phyloP scores from a whole-genome alignment of 2,113 vertebrate species.

The Egretta garzetta region DNA sequence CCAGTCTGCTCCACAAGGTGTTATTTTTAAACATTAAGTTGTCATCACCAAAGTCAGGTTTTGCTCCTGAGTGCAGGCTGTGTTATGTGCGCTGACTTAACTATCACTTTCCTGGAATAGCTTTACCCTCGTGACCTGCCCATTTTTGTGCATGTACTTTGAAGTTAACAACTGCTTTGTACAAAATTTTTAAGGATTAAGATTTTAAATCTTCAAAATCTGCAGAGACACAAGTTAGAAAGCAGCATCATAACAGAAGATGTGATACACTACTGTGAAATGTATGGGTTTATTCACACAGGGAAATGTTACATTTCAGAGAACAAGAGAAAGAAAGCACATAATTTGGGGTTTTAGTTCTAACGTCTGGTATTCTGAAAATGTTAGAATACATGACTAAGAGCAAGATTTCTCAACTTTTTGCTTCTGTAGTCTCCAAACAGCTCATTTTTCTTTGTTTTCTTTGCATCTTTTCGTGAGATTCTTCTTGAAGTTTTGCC shows the following conservation, averaged over 20 bases:
- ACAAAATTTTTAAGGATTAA: neutral
- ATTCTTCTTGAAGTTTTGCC: neutral
- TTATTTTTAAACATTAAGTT: neutral
- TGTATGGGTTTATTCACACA: neutral
- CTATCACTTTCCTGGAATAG: neutral
- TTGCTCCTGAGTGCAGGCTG: rapidly evolving
- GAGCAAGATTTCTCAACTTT: neutral
- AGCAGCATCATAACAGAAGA: neutral
- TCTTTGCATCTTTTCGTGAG: neutral
- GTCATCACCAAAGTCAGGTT: neutral
- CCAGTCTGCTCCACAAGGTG: neutral
- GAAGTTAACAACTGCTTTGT: neutral
- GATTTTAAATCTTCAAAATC: neutral
- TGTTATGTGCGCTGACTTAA: neutral
- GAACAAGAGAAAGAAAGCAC: neutral
- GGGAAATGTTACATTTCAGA: neutral
- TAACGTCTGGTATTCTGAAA: neutral
- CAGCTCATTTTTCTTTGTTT: neutral
- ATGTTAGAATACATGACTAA: neutral
- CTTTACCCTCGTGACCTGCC: neutral
- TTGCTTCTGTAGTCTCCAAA: neutral
- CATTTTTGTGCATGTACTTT: neutral
- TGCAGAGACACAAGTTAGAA: neutral
- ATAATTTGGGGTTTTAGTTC: neutral
- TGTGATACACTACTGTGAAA: neutral